These are phyloP conservation scores for Electrophaes corylata DNA, from an alignment of 2,888 invertebrate genomes.

Conservation along the genomic window DNA sequence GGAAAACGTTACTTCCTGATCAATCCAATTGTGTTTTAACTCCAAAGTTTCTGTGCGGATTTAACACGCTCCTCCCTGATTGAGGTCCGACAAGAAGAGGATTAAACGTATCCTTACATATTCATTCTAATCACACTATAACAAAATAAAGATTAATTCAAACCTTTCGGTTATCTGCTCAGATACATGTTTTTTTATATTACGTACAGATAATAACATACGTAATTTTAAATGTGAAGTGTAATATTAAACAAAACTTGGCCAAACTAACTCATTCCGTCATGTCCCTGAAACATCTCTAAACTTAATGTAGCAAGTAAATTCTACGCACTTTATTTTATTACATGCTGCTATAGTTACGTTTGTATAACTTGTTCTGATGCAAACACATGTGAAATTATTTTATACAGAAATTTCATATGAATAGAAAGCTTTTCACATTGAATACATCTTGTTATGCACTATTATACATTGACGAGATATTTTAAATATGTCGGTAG, in stretches of 20 bases:
- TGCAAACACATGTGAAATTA: conserved; percentile 26
- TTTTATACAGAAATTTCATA: conserved; percentile 26
- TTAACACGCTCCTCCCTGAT: conserved; percentile 49
- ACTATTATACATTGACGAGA: conserved; percentile 18
- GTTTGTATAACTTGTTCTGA: conserved; percentile 31
- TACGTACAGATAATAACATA: neutral
- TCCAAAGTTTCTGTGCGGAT: conserved; percentile 45
- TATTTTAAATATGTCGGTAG: too few species aligned
- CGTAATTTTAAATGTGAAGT: neutral
- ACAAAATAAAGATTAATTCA: conserved; percentile 19
- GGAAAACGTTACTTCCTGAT: conserved; percentile 36
- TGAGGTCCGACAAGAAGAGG: conserved; percentile 56
- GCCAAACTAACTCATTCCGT: neutral
- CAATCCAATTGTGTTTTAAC: conserved; percentile 45
- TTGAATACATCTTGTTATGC: conserved; percentile 24
- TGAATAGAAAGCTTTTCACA: conserved; percentile 29
- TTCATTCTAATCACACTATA: conserved; percentile 41
- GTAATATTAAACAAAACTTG: conserved; percentile 1
- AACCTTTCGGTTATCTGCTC: neutral
- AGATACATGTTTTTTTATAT: neutral
- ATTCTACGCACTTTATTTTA: conserved; percentile 16
- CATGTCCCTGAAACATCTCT: conserved; percentile 17
- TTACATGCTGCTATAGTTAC: conserved; percentile 13
- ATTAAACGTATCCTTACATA: conserved; percentile 45
- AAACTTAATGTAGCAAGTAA: conserved; percentile 23